A percentile compares a stretch with the other conserved stretches of the same genome.
Conservation (phyloP, 1,140 invertebrate species). For the Bathynomus jamesi region DNA sequence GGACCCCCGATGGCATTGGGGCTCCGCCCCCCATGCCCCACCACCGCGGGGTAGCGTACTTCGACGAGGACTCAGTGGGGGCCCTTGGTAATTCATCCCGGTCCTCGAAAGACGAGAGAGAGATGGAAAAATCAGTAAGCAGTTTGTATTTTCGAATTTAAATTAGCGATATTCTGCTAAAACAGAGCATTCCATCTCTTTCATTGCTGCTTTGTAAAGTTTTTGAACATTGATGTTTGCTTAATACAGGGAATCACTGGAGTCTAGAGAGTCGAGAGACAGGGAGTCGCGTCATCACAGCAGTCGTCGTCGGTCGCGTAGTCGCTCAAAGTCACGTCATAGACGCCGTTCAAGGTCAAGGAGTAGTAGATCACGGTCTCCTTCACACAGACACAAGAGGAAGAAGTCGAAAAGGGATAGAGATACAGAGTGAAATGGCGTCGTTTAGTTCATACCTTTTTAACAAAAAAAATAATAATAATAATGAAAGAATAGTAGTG, state of each 20-base stretch:
- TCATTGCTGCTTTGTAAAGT: background rate
- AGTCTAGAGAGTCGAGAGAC: background rate
- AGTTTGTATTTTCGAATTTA: too few relatives aligned
- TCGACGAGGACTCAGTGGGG: background rate
- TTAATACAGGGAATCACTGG: background rate
- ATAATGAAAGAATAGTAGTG: background rate
- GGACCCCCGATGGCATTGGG: background rate
- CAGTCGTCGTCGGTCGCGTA: slow-evolving; percentile 16
- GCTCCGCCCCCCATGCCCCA: background rate
- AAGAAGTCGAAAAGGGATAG: slow-evolving; percentile 25
- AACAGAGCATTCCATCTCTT: background rate
- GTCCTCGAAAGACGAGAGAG: background rate
- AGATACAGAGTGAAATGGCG: background rate
- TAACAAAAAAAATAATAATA: background rate
- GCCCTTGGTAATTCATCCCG: background rate
- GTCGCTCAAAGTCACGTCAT: slow-evolving; percentile 16
- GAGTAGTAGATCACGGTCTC: slow-evolving; percentile 13
- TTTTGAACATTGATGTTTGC: too few relatives aligned
- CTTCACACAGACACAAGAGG: slow-evolving; percentile 19
- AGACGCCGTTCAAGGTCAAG: slow-evolving; percentile 12
- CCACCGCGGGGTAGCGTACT: background rate
- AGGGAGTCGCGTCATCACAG: slow-evolving; percentile 12
- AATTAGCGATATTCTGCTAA: background rate
- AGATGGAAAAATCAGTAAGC: too few relatives aligned
- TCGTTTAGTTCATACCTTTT: background rate